Base-by-base conservation (phyloP, 92 coral and sea anemone genomes). In the Desmophyllum pertusum region DNA sequence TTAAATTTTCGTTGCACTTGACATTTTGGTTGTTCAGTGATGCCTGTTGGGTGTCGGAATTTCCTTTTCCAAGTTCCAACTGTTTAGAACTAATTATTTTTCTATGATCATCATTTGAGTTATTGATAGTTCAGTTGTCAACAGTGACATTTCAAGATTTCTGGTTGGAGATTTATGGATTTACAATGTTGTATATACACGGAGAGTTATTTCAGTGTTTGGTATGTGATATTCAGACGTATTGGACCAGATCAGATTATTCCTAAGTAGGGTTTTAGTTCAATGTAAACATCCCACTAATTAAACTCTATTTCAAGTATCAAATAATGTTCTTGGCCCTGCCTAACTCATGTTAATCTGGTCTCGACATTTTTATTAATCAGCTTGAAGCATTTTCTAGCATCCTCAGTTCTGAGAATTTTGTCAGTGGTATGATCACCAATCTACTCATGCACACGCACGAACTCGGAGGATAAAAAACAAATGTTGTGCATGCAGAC, bases 1-100 rank as follows among this genome's bases (percentile, higher is more conserved):
- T 59, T 29, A 55, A 21, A n/a, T 73, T 33, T 73, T 29, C 31
- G 18, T 75, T 18, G 31, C 64, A 75, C 79, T 75, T 51, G 52
- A 52, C 65, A 75, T 75, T 75, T 13, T 13, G 19, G 4, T 10
- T 59, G 27, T 33, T 50, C 79, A 35, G 19, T 40, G 75, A n/a
- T 46, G 9, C 17, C 23, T 74, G 75, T n/a, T 70, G 75, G 39
- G 35, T 31, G 38, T 48, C 39, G 29, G 10, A 29, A 43, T 43
- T 40, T 23, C 67, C 39, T 61, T 77, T 23, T 63, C 71, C 81
- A 46, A 78, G 51, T 41, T 42, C 10, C 30, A 25, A n/a, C 31
- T 17, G 30, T 63, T 64, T 43, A 19, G 71, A 63, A 43, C 9
- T 6, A 30, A 63, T 63, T 17, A 41, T 65, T 29, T 63, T 41